Conservation (phyloP, 1,140 invertebrate species). For the Calycopis cecrops region DNA sequence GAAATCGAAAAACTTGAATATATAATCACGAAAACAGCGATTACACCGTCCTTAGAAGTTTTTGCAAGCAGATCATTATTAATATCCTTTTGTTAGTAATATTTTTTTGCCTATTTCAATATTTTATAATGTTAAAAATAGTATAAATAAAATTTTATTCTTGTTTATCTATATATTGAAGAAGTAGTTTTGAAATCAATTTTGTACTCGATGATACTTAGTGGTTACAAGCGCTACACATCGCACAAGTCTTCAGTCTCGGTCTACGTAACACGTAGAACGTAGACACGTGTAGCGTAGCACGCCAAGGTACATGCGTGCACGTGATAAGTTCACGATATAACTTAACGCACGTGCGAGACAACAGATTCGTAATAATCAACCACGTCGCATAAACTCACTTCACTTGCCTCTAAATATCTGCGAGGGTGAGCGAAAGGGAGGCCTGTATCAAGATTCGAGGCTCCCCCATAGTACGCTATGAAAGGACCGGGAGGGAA, state of each 20-base stretch:
- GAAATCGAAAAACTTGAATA: too few species aligned
- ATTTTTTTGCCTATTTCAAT: too few species aligned
- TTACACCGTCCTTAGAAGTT: too few species aligned
- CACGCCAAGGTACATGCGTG: conserved; percentile 11
- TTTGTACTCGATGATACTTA: not conserved
- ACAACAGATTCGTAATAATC: conserved; percentile 65
- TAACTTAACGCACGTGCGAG: conserved; percentile 33
- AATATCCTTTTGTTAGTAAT: too few species aligned
- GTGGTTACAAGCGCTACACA: not conserved
- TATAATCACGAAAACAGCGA: too few species aligned
- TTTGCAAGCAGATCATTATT: too few species aligned
- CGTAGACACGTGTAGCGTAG: conserved; percentile 11
- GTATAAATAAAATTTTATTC: too few species aligned
- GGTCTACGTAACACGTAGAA: too few species aligned
- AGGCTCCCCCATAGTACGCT: conserved; percentile 61
- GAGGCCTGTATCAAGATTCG: conserved; percentile 62
- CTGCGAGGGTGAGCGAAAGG: conserved; percentile 64
- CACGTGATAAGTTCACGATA: conserved; percentile 27
- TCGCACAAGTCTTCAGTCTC: too few species aligned
- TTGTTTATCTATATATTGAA: too few species aligned
- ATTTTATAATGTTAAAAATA: too few species aligned
- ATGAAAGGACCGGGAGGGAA: conserved; percentile 58
- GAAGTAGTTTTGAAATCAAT: too few species aligned
- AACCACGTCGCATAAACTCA: conserved; percentile 60
- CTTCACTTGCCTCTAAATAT: conserved; percentile 63